Percentiles rank a stretch among this genome's conserved stretches.
These are phyloP conservation scores for Petrocephalus schoutedeni DNA, from an alignment of 2,797 vertebrate genomes.

Conservation along the genomic window DNA sequence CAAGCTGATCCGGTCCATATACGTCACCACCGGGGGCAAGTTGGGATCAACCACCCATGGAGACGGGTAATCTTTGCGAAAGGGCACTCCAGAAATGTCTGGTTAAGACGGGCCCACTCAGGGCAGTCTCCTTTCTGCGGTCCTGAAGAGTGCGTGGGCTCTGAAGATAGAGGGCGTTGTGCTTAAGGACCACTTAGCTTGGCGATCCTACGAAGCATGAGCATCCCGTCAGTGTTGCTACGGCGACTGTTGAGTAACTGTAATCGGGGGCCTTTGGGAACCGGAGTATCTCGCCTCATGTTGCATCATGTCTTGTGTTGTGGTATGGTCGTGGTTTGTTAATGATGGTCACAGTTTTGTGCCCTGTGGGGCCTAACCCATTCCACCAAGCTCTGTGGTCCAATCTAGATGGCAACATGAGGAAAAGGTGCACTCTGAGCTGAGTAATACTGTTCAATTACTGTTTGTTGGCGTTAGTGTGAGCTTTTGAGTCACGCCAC, in stretches of 20 bases:
- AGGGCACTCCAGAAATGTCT: neutral
- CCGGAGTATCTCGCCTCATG: neutral
- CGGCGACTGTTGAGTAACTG: neutral
- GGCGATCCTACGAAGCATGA: neutral
- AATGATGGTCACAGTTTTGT: neutral
- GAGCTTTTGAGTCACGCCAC: neutral
- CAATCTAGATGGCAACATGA: neutral
- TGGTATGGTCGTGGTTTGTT: neutral
- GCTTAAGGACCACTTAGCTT: neutral
- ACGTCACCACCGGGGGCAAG: neutral
- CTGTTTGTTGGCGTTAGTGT: neutral
- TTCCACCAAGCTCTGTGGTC: neutral
- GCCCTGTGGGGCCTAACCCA: neutral
- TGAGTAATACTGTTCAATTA: neutral
- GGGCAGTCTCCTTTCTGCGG: neutral
- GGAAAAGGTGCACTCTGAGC: neutral
- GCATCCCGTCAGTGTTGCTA: neutral
- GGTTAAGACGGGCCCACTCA: neutral
- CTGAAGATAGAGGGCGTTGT: neutral
- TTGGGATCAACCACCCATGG: neutral
- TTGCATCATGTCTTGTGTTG: neutral
- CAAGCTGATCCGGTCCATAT: neutral
- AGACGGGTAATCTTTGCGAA: neutral
- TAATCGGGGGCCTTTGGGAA: neutral
- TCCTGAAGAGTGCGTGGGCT: neutral